Evolutionary conservation across 2,113 vertebrate genomes (phyloP).

Genomic region (Acinonyx jubatus): DNA sequence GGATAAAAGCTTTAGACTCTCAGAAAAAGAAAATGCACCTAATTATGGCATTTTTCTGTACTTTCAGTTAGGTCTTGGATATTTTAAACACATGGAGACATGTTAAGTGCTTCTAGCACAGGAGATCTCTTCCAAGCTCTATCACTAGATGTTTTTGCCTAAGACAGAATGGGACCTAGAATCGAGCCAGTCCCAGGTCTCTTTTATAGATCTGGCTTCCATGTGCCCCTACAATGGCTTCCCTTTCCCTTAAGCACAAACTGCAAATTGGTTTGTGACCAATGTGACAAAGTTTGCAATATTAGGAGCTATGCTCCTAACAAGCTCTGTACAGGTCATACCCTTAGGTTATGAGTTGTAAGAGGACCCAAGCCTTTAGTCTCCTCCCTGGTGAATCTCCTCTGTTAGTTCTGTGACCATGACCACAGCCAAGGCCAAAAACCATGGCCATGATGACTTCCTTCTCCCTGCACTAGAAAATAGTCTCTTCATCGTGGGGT

Average conservation of each 20-base stretch:
- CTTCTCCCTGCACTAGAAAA: background rate
- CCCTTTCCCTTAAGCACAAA: background rate
- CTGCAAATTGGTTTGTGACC: background rate
- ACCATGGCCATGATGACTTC: background rate
- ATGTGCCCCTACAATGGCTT: rapidly evolving
- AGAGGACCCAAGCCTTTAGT: background rate
- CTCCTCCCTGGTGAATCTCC: background rate
- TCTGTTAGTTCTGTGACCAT: background rate
- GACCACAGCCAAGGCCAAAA: background rate
- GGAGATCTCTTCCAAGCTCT: background rate
- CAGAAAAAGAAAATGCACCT: background rate
- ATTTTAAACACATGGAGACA: background rate
- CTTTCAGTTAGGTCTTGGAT: background rate
- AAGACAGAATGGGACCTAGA: background rate
- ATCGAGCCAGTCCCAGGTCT: background rate
- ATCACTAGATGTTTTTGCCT: background rate
- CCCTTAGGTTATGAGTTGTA: rapidly evolving
- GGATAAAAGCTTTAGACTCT: background rate
- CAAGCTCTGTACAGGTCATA: background rate
- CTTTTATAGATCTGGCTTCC: background rate
- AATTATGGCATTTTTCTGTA: too few relatives aligned
- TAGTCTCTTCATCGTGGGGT: background rate
- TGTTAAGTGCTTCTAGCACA: background rate
- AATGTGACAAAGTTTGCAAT: background rate
- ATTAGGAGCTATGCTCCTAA: background rate